phyloP scores from a whole-genome alignment of 64 coral and sea anemone genomes.

The Montipora sp. region DNA sequence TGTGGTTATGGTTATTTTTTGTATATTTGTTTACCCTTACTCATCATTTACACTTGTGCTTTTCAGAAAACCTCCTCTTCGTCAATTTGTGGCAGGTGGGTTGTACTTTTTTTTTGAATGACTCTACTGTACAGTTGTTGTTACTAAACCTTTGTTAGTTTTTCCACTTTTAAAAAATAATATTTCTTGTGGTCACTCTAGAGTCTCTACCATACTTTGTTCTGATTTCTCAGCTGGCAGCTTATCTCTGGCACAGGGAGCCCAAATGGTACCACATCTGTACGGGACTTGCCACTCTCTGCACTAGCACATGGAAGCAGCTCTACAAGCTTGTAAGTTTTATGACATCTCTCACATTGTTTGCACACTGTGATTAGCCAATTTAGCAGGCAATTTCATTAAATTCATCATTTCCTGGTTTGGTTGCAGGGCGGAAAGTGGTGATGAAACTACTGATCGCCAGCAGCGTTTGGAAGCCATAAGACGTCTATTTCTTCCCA shows the following conservation, averaged over 20 bases:
- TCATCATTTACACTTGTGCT: background rate
- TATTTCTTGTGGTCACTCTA: too few relatives aligned
- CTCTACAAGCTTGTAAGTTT: slow-evolving; percentile 84
- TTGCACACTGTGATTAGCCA: too few relatives aligned
- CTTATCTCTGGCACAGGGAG: slow-evolving; percentile 88
- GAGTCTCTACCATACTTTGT: too few relatives aligned
- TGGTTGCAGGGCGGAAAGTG: slow-evolving; percentile 38
- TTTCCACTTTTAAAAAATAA: too few relatives aligned
- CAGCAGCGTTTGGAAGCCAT: slow-evolving; percentile 78
- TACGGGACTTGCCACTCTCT: slow-evolving; percentile 61
- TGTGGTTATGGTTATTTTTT: background rate
- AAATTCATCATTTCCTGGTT: background rate
- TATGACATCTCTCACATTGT: too few relatives aligned
- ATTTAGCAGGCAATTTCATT: too few relatives aligned
- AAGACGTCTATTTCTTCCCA: slow-evolving; percentile 68
- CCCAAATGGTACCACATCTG: slow-evolving; percentile 81
- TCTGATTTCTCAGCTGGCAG: slow-evolving; percentile 71
- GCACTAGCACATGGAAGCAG: slow-evolving; percentile 68
- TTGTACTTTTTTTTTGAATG: background rate
- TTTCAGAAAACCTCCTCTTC: slow-evolving; percentile 80
- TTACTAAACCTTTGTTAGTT: too few relatives aligned
- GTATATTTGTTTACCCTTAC: background rate
- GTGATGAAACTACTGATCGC: slow-evolving; percentile 62
- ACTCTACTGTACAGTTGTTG: too few relatives aligned
- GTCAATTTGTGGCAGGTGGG: slow-evolving; percentile 90